These are phyloP conservation scores for Myoxocephalus aenaeus DNA, from an alignment of 2,797 vertebrate species.

Conservation along the genomic window DNA sequence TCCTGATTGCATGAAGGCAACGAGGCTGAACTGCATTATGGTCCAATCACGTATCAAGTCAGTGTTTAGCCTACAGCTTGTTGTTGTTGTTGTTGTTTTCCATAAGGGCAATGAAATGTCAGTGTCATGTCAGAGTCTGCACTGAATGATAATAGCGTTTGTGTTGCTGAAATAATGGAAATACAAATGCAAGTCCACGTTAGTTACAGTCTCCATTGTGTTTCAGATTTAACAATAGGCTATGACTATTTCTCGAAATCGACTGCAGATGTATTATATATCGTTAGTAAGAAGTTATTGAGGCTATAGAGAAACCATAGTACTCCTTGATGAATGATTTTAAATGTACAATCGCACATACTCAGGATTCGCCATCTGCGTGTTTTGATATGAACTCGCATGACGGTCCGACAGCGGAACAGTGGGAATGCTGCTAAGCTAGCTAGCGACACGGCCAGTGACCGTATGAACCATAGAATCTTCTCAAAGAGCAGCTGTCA, in stretches of 20 bases:
- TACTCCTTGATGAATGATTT: background rate
- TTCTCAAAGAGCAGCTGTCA: too few relatives aligned
- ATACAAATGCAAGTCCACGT: background rate
- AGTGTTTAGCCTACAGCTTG: constrained; percentile 8
- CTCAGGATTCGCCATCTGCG: too few relatives aligned
- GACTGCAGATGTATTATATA: background rate
- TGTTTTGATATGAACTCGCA: too few relatives aligned
- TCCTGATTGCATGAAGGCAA: background rate
- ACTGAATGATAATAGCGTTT: constrained; percentile 6
- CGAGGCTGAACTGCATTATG: background rate
- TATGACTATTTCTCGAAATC: background rate
- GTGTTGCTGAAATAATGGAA: background rate
- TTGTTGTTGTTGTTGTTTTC: background rate
- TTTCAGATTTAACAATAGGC: background rate
- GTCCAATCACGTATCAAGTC: background rate
- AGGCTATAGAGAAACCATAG: background rate
- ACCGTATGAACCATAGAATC: too few relatives aligned
- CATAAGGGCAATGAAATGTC: constrained; percentile 28
- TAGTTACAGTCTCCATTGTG: background rate
- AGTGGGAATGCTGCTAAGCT: too few relatives aligned
- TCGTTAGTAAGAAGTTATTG: background rate
- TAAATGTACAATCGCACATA: too few relatives aligned
- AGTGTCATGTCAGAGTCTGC: constrained; percentile 9
- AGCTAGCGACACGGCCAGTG: too few relatives aligned
- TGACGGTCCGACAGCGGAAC: too few relatives aligned